Percentiles rank a stretch among this genome's conserved stretches.
Conservation (phyloP, 2,113 vertebrate genomes). For the Eudyptes chrysolophus region DNA sequence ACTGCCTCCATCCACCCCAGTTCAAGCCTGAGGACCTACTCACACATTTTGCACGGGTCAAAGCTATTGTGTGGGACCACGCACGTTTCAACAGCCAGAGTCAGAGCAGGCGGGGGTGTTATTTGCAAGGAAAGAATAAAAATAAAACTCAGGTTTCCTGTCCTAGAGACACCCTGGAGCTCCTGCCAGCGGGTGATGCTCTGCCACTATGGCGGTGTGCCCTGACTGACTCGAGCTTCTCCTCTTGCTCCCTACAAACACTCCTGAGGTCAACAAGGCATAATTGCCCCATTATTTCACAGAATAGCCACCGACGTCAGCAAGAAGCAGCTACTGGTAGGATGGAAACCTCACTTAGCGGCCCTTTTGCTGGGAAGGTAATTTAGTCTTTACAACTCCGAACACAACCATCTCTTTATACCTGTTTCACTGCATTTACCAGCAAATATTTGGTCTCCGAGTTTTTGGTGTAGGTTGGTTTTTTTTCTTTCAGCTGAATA, state of each 20-base stretch:
- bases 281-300: constrained; percentile 16
- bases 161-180: background rate
- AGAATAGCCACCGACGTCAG: background rate
- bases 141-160: background rate
- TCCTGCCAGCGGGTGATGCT: background rate
- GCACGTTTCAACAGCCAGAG: background rate
- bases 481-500: background rate
- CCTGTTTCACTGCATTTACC: background rate
- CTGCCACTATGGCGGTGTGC: background rate
- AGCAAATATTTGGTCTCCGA: background rate
- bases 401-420: background rate
- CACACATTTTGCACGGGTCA: accelerated
- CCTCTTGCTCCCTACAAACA: background rate
- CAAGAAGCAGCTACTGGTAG: background rate
- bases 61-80: background rate
- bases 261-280: background rate
- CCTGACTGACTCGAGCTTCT: background rate
- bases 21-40: background rate
- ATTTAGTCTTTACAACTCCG: background rate
- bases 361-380: background rate
- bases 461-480: background rate
- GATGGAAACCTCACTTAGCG: background rate
- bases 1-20: background rate
- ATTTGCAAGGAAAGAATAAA: background rate
- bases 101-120: background rate